Conservation (phyloP, 2,888 invertebrate species). For the Galerucella nymphaeae region DNA sequence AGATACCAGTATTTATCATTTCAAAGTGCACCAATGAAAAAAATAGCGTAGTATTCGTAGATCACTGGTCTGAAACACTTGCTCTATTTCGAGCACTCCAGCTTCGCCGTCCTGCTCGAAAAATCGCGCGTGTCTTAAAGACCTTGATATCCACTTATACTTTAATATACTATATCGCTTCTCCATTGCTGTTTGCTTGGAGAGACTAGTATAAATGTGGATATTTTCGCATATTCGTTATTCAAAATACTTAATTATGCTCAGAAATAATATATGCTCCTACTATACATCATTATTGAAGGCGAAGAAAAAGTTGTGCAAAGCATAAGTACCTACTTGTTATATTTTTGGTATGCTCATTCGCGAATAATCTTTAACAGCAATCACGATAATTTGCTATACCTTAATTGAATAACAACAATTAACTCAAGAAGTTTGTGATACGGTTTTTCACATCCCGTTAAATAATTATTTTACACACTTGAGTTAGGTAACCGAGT, state of each 20-base stretch:
- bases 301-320: not conserved
- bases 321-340: not conserved
- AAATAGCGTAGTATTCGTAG: no score
- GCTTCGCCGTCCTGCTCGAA: no score
- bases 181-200: no score
- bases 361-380: not conserved
- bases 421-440: not conserved
- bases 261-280: not conserved
- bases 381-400: not conserved
- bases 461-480: conserved; percentile 11
- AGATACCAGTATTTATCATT: no score
- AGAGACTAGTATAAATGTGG: no score
- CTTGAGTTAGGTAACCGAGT: conserved; percentile 11
- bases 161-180: no score
- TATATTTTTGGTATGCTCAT: not conserved
- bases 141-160: no score
- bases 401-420: conserved; percentile 1
- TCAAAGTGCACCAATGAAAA: no score
- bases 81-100: no score
- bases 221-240: not conserved
- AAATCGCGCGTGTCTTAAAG: no score
- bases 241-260: not conserved
- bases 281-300: not conserved
- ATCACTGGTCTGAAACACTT: no score
- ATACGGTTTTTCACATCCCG: conserved; percentile 1